Percentiles rank a stretch among this genome's conserved stretches.
Evolutionary conservation across 2,888 invertebrate species (phyloP).

Genomic region (Tipula helvola): DNA sequence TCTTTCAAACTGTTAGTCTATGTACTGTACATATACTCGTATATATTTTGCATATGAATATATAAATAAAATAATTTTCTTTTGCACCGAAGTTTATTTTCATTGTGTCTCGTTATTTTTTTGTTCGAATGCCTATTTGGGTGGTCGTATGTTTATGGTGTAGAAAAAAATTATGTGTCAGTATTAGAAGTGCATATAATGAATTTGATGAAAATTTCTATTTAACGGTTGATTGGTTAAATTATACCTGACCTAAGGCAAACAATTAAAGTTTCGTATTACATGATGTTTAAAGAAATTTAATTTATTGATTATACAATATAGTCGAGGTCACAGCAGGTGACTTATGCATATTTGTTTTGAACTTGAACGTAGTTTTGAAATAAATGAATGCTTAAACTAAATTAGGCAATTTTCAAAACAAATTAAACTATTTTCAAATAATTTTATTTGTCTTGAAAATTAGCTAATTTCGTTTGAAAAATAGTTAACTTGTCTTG

Average conservation of each 20-base stretch:
- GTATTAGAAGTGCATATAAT: not conserved
- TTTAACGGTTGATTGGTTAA: not conserved
- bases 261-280: not conserved
- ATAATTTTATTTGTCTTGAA: too few species aligned
- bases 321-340: not conserved
- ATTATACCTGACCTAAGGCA: not conserved
- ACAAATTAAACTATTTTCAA: too few species aligned
- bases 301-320: not conserved
- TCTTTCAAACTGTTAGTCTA: not conserved
- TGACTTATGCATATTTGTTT: not conserved
- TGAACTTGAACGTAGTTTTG: too few species aligned
- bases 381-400: too few species aligned
- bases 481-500: too few species aligned
- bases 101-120: not conserved
- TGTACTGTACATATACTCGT: not conserved
- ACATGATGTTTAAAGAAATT: not conserved
- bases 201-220: not conserved
- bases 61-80: not conserved
- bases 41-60: conserved; percentile 6
- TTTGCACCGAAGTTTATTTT: not conserved
- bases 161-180: not conserved
- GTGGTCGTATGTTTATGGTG: not conserved
- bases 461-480: too few species aligned
- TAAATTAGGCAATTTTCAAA: too few species aligned
- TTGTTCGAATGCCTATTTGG: not conserved